phyloP scores from a whole-genome alignment of 2,797 vertebrate genomes.

The Cryptoblepharus egeriae region DNA sequence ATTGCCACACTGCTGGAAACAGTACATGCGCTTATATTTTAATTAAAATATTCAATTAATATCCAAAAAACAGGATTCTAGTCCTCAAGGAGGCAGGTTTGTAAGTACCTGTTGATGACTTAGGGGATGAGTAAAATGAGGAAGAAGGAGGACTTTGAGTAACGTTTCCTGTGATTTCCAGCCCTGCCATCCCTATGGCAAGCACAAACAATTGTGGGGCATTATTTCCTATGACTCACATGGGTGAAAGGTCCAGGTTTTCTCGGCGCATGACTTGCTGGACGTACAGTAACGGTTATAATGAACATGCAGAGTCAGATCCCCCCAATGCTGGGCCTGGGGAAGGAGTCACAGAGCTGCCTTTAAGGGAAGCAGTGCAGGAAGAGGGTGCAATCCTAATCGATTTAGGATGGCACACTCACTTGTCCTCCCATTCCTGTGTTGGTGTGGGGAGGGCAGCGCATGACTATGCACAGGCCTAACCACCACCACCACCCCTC shows the following conservation, averaged over 20 bases:
- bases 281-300: too few relatives aligned
- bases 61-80: neutral
- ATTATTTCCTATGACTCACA: neutral
- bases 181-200: neutral
- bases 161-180: neutral
- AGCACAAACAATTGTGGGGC: neutral
- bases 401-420: too few relatives aligned
- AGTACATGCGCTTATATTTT: neutral
- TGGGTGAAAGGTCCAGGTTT: neutral
- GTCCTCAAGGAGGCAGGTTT: neutral
- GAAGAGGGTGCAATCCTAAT: too few relatives aligned
- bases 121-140: neutral
- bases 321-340: too few relatives aligned
- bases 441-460: too few relatives aligned
- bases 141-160: neutral
- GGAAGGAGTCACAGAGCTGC: too few relatives aligned
- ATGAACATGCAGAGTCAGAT: too few relatives aligned
- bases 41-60: neutral
- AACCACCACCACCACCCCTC: too few relatives aligned
- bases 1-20: neutral
- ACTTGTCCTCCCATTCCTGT: too few relatives aligned
- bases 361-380: too few relatives aligned
- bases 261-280: neutral
- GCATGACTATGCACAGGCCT: too few relatives aligned
- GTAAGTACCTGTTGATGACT: neutral